Base-by-base conservation (phyloP, 2,113 vertebrate genomes). In the Xenopus borealis region DNA sequence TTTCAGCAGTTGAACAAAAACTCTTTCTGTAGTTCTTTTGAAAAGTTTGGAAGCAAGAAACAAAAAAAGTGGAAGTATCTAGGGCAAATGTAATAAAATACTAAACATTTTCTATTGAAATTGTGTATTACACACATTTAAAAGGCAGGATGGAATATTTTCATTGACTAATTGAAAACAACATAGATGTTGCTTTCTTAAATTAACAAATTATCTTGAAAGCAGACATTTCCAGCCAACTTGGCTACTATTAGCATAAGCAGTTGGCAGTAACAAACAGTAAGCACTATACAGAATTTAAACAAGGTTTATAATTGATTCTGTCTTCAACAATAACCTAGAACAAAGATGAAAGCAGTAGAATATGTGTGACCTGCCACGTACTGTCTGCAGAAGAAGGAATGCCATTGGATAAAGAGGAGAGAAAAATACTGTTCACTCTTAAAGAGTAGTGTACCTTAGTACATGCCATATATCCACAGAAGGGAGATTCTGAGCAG, bases 1-100 rank as follows among this genome's bases (percentile, higher is more conserved):
- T 66, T 74, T 74, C 53, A 46, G 46, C 44, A 30, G 63, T 12
- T 4, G 55, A 75, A 75, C 64, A 75, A 75, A 75, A 55, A 19
- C 72, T 61, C 19, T 61, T 75, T 75, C 55, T 50, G 20, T 19
- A 45, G 19, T n/a, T n/a, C n/a, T n/a, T n/a, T n/a, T n/a, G n/a
- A n/a, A 18, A 57, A 33, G 72, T 18, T 61, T 61, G 66, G 72
- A 45, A 14, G 33, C n/a, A 45, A 14, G n/a, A n/a, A 16, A 30
- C 2, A 13, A 67, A 50, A 30, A 27, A 11, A 33, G 20, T 67
- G 69, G 47, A 33, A 59, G 46, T 55, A 4, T 12, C 27, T 44
- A 55, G 12, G 3, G 23, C n/a, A 17, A 44, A 33, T 12, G 12
- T 7, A 61, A 40, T 40, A 18, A 9, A 50, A 50, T 50, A 1